These are phyloP conservation scores for Cheilosia impressa DNA, from an alignment of 2,888 invertebrate genomes.

Conservation along the genomic window DNA sequence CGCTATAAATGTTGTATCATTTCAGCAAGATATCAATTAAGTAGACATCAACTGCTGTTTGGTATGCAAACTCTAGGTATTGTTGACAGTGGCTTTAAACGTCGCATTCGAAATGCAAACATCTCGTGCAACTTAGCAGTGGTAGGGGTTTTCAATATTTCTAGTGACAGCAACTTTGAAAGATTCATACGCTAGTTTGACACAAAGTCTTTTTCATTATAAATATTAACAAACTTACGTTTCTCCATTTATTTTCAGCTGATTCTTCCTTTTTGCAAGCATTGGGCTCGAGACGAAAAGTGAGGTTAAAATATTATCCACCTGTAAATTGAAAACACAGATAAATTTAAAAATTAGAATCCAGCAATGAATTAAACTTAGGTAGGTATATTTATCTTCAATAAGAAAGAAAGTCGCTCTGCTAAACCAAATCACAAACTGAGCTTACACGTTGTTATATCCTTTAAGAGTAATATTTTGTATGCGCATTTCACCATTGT, in stretches of 20 bases:
- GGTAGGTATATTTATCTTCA: not conserved
- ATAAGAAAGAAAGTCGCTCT: not conserved
- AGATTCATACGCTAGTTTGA: too few relatives aligned
- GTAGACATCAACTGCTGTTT: not conserved
- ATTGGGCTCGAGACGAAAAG: too few relatives aligned
- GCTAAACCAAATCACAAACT: not conserved
- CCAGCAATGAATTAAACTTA: too few relatives aligned
- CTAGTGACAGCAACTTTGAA: too few relatives aligned
- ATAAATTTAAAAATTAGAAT: too few relatives aligned
- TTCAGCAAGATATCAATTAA: slow-evolving; percentile 10
- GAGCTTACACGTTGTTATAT: not conserved
- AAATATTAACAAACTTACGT: not conserved
- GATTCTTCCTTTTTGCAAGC: too few relatives aligned
- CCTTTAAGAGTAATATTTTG: not conserved
- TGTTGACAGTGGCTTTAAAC: not conserved
- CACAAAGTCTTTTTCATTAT: too few relatives aligned
- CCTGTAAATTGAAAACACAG: too few relatives aligned
- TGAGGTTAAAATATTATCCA: too few relatives aligned
- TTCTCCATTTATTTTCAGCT: too few relatives aligned
- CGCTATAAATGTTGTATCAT: not conserved
- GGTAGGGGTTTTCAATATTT: not conserved
- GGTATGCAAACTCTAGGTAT: not conserved
- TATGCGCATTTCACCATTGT: not conserved
- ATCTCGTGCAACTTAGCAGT: not conserved
- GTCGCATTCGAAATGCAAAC: not conserved